These are phyloP conservation scores for Piaya cayana DNA, from an alignment of 2,113 vertebrate genomes.

Conservation along the genomic window DNA sequence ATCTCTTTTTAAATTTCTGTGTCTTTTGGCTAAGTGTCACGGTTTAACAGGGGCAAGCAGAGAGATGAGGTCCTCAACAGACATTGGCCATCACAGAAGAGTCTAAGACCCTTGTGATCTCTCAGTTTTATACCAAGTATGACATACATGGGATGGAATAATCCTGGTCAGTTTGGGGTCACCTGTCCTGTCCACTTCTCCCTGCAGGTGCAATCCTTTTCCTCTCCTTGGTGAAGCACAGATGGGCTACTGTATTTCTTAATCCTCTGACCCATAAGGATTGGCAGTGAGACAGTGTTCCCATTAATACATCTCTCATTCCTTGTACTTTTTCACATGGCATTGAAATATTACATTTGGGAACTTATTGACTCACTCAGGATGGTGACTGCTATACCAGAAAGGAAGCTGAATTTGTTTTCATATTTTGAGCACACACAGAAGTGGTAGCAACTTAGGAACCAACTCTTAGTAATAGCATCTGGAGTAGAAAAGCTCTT, in stretches of 20 bases:
- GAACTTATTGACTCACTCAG: neutral
- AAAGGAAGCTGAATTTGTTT: conserved; percentile 26
- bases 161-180: no score
- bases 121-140: no score
- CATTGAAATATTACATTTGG: neutral
- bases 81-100: no score
- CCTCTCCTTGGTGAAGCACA: neutral
- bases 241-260: conserved; percentile 20
- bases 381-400: neutral
- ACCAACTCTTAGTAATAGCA: neutral
- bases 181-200: no score
- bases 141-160: no score
- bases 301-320: neutral
- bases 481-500: neutral
- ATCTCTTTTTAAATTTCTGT: neutral
- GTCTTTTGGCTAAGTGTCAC: neutral
- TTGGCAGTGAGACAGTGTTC: conserved; percentile 15
- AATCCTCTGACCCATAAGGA: conserved; percentile 29
- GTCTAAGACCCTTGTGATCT: no score
- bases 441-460: neutral
- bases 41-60: no score
- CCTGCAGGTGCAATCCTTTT: no score
- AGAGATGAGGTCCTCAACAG: no score
- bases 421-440: neutral
- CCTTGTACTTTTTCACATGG: neutral